Base-by-base conservation (phyloP, 2,888 invertebrate genomes). In the Ennomos quercinarius region DNA sequence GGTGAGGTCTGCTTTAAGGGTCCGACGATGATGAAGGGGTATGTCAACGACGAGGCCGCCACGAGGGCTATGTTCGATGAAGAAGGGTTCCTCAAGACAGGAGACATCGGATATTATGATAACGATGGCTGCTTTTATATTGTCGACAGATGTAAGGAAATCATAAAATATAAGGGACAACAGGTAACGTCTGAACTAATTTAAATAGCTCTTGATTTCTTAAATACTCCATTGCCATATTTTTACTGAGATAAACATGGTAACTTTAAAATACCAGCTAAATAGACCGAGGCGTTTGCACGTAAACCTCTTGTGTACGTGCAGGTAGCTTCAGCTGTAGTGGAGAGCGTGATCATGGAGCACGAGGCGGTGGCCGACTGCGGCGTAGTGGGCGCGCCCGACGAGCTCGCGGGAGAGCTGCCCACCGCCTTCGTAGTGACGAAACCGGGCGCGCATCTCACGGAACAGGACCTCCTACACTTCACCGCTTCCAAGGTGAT, bases 291-390 rank as follows among this genome's bases (percentile, higher is more conserved):
- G 2, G 4, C 1, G 17, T 17, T 17, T 17, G 1, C 17, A 17
- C 17, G 17, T 17, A 17, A 17, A 17, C 4, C 27, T 5, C 27
- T 27, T 27, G 27, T 27, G 27, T 6, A 27, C 27, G 41, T 48
- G 10, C 43, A 95, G 94, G 95, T 94, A 17, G 95, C 97, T 0
- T 97, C 97, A 5, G 97, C 97, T 0, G 97, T 97, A 81, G 88
- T 98, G 42, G 98, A 98, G 86, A 95, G 94, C 41, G 78, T 97
- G 44, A 80, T 98, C 10, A 85, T 97, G 39, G 94, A 94, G 39
- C 95, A 96, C 87, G 93, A 94, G 0, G 93, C 93, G 50, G 94
- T 98, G 41, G 93, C 93, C 61, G 97, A 97, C 80, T 96, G 94
- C 39, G 97, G 96, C 8, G 97, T 98, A 17, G 93, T 96, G 74